phyloP scores from a whole-genome alignment of 1,140 invertebrate genomes.

The Drosophila bocki region DNA sequence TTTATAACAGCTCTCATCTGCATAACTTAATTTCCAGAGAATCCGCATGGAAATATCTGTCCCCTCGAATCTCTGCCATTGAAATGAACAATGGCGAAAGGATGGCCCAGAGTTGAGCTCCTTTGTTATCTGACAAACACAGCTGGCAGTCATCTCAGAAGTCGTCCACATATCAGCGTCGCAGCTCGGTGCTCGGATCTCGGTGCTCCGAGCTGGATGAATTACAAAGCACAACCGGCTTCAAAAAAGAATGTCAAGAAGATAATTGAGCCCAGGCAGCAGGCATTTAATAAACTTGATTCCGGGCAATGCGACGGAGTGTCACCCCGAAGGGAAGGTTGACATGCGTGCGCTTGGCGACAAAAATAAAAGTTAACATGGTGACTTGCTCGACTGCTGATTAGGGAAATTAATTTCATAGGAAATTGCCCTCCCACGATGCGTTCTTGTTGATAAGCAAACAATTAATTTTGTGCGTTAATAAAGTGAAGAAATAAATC shows the following conservation, averaged over 20 bases:
- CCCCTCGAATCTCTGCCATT: constrained; percentile 59
- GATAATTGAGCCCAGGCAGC: constrained; percentile 72
- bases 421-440: constrained; percentile 52
- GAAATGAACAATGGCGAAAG: constrained; percentile 54
- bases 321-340: constrained; percentile 19
- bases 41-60: constrained; percentile 48
- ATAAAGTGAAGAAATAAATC: constrained; percentile 2
- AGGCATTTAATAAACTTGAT: constrained; percentile 69
- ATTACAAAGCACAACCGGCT: constrained; percentile 53
- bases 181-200: constrained; percentile 1
- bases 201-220: constrained; percentile 22
- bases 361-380: constrained; percentile 44
- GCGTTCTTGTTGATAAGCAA: constrained; percentile 40
- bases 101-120: constrained; percentile 46
- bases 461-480: constrained; percentile 5
- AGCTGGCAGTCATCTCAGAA: constrained; percentile 60
- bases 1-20: constrained; percentile 46
- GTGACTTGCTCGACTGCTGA: constrained; percentile 67
- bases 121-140: constrained; percentile 75
- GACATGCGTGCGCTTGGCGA: constrained; percentile 36
- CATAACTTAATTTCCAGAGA: constrained; percentile 50
- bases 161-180: constrained; percentile 49
- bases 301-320: constrained; percentile 19
- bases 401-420: constrained; percentile 78
- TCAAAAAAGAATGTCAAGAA: constrained; percentile 71